Base-by-base conservation (phyloP, 1,140 invertebrate genomes). In the Diploscapter pachys region DNA sequence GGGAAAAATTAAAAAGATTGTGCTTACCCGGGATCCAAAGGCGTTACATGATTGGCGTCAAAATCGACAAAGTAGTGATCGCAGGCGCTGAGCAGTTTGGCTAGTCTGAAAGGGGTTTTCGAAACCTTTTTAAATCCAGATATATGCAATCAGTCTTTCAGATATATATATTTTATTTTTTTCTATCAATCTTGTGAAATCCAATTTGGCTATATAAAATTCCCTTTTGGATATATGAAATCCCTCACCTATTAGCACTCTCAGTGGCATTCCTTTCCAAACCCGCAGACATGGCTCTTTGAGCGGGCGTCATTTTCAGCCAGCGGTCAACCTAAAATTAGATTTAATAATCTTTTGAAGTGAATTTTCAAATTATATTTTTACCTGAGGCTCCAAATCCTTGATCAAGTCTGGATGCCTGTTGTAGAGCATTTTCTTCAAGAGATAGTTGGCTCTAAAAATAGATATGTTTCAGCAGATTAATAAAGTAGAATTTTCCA, bases 31-130 rank as follows among this genome's bases (percentile, higher is more conserved):
- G 73, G 73, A 69, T 74, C 56, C 2, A 92, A 86, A 79, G 91
- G 88, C 86, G 91, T 0, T 78, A 72, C 63, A 75, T 81, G 90
- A 89, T 85, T 90, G 89, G 67, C 90, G 90, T 70, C 90, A 87
- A 56, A 89, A 85, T 78, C 89, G n/a, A 78, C 61, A 8, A 64
- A 65, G 64, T 73, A 79, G 8, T 79, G 76, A 49, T 79, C 78
- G 61, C 76, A 78, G 50, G 70, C 69, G 48, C 52, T 55, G n/a
- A 75, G 71, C 3, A 73, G 50, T 55, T 52, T 52, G 64, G 54
- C 52, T 64, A 74, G 55, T 49, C 70, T 64, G 5, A 49, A 49
- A 3, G 63, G 50, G 50, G n/a, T 50, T 63, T 69, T 59, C 5
- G 11, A n/a, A 74, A 74, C 53, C 49, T 31, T 31, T 31, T 57